Percentiles rank a stretch among this genome's conserved stretches.
These are phyloP conservation scores for Perizoma affinitatum DNA, from an alignment of 2,888 invertebrate species.

Conservation along the genomic window DNA sequence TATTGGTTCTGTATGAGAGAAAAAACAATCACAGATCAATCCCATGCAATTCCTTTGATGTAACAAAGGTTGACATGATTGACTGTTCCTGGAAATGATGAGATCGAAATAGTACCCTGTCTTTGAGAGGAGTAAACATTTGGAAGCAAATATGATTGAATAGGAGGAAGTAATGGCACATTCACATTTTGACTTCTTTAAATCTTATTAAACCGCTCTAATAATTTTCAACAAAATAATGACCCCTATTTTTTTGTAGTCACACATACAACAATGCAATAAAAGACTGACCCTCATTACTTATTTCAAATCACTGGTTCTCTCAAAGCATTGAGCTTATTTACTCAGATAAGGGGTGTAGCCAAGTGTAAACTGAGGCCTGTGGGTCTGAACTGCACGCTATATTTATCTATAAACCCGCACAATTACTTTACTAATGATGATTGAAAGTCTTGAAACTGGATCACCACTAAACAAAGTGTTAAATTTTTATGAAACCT, in stretches of 20 bases:
- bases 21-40: too few species aligned
- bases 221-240: background rate
- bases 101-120: too few species aligned
- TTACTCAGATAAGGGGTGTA: conserved; percentile 12
- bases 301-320: conserved; percentile 9
- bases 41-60: too few species aligned
- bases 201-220: background rate
- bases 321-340: background rate
- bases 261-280: background rate
- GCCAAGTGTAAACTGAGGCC: conserved; percentile 6
- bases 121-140: too few species aligned
- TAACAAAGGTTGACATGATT: too few species aligned
- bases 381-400: background rate
- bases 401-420: conserved; percentile 6
- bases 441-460: conserved; percentile 7
- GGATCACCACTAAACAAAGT: background rate
- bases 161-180: too few species aligned
- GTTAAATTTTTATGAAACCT: too few species aligned
- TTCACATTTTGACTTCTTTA: too few species aligned
- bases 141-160: too few species aligned
- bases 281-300: background rate
- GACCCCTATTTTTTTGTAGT: background rate
- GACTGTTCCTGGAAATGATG: too few species aligned
- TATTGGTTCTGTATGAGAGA: too few species aligned
- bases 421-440: conserved; percentile 19